phyloP scores from a whole-genome alignment of 2,113 vertebrate genomes.

The Mormyrus lacerda region DNA sequence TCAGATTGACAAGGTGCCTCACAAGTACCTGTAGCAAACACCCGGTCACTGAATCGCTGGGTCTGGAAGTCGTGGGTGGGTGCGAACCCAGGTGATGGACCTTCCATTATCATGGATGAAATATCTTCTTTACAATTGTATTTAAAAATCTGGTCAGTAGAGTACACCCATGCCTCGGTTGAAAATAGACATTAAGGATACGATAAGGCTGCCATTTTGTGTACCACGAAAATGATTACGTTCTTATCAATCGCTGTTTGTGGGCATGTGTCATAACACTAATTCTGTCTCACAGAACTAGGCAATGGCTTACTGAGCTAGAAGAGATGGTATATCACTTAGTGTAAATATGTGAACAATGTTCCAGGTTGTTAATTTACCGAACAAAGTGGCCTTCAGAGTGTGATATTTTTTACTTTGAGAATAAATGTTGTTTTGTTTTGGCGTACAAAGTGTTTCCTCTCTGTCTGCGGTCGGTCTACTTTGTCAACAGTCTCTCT shows the following conservation, averaged over 20 bases:
- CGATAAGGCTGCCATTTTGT: slow-evolving; percentile 50
- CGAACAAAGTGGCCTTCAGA: slow-evolving; percentile 72
- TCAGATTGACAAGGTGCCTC: slow-evolving; percentile 31
- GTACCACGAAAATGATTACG: slow-evolving; percentile 55
- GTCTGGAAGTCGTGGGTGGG: slow-evolving; percentile 26
- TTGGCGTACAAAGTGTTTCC: slow-evolving; percentile 35
- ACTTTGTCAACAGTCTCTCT: background rate
- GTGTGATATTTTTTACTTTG: slow-evolving; percentile 75
- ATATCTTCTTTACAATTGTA: slow-evolving; percentile 55
- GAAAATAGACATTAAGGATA: slow-evolving; percentile 33
- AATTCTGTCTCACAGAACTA: slow-evolving; percentile 48
- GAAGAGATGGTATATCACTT: slow-evolving; percentile 16
- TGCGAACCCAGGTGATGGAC: slow-evolving; percentile 41
- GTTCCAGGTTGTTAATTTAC: slow-evolving; percentile 55
- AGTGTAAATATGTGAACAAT: slow-evolving; percentile 57
- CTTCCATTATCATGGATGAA: slow-evolving; percentile 66
- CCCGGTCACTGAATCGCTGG: slow-evolving; percentile 28
- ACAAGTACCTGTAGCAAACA: slow-evolving; percentile 39
- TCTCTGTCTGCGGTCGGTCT: background rate
- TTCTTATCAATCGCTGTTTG: slow-evolving; percentile 43
- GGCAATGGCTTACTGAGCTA: slow-evolving; percentile 29
- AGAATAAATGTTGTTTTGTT: slow-evolving; percentile 71
- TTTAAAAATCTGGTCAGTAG: slow-evolving; percentile 48
- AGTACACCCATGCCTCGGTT: background rate
- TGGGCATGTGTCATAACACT: slow-evolving; percentile 47